Evolutionary conservation across 2,888 invertebrate genomes (phyloP).

Genomic region (Agrochola lychnidis): DNA sequence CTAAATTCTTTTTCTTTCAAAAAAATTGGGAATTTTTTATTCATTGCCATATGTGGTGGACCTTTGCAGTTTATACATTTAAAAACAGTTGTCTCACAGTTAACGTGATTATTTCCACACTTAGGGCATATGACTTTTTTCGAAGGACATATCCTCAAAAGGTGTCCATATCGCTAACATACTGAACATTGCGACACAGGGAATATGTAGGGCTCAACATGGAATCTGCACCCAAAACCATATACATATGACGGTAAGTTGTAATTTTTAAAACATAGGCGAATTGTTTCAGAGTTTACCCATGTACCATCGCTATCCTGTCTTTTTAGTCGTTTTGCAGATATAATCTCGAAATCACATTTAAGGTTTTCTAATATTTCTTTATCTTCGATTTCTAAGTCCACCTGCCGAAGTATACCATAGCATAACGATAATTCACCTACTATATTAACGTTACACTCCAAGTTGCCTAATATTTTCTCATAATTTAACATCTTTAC

Average conservation of each 20-base stretch:
- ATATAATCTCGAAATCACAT: constrained; percentile 1
- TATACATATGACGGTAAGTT: neutral
- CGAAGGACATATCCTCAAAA: neutral
- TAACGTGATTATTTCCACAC: neutral
- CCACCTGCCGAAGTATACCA: too few relatives aligned
- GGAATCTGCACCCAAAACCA: constrained; percentile 4
- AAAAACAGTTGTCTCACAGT: too few relatives aligned
- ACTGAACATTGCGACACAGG: neutral
- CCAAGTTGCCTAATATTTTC: neutral
- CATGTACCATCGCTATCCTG: neutral
- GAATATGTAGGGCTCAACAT: neutral
- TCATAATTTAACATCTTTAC: neutral
- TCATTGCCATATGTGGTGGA: too few relatives aligned
- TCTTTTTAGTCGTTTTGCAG: neutral
- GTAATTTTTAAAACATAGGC: neutral
- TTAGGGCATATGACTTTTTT: neutral
- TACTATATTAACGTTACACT: too few relatives aligned
- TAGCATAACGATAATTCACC: too few relatives aligned
- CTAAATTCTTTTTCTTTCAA: too few relatives aligned
- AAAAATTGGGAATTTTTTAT: too few relatives aligned
- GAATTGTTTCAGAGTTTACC: neutral
- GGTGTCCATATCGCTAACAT: constrained; percentile 6
- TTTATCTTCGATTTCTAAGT: neutral
- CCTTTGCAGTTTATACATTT: too few relatives aligned
- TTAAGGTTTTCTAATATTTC: constrained; percentile 6